phyloP scores from a whole-genome alignment of 2,797 vertebrate genomes.

The Decapterus maruadsi region DNA sequence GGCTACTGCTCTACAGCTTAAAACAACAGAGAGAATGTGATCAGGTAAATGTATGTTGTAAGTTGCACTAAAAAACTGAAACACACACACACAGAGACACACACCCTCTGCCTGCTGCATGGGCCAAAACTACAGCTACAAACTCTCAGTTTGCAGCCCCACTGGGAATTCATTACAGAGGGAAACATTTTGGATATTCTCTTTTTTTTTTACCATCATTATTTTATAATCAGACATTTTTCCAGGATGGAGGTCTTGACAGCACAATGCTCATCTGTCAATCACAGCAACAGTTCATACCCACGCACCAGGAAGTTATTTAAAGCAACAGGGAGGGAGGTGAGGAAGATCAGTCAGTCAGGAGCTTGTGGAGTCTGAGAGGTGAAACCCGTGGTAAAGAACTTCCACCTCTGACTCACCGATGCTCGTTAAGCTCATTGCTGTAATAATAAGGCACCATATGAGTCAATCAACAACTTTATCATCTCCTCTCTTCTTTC shows the following conservation, averaged over 20 bases:
- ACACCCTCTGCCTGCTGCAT: neutral
- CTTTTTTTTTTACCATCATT: constrained; percentile 9
- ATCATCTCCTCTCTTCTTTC: too few relatives aligned
- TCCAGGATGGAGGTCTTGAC: constrained; percentile 9
- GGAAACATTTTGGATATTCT: constrained; percentile 1
- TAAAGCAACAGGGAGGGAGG: constrained; percentile 8
- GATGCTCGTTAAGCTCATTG: too few relatives aligned
- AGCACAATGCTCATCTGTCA: constrained; percentile 11
- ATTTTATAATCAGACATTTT: constrained; percentile 29
- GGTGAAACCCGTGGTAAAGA: too few relatives aligned
- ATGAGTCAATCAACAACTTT: too few relatives aligned
- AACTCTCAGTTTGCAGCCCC: neutral
- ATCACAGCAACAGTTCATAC: constrained; percentile 3
- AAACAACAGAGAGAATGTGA: constrained; percentile 14
- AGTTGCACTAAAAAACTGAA: neutral
- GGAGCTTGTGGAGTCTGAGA: too few relatives aligned
- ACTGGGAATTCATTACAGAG: constrained; percentile 25
- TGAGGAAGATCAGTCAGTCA: neutral
- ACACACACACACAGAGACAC: neutral
- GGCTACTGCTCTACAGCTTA: constrained; percentile 17
- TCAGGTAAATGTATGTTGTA: constrained; percentile 8
- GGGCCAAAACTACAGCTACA: neutral
- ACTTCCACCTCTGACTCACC: too few relatives aligned
- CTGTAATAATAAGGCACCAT: too few relatives aligned
- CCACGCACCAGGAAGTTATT: constrained; percentile 1